Conservation (phyloP, 2,113 vertebrate species). For the Atlantisia rogersi region DNA sequence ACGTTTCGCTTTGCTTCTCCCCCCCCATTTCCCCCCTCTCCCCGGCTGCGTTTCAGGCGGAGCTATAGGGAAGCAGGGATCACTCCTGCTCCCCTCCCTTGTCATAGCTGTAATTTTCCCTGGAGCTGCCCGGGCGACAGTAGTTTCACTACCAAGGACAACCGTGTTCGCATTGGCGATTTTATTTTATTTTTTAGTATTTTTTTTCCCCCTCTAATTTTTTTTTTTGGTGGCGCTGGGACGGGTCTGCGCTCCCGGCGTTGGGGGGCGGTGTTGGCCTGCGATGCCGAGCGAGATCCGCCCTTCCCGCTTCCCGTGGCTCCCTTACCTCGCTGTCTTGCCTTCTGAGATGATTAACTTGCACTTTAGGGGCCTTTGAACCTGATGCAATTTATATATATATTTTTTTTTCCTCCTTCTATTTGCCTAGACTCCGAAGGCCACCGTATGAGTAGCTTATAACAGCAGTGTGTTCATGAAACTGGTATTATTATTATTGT, state of each 20-base stretch:
- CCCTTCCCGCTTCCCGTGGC: fast-evolving
- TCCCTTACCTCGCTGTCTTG: no score
- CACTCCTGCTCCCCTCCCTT: fast-evolving
- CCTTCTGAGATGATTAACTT: fast-evolving
- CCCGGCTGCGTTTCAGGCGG: background rate
- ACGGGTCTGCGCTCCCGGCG: slow-evolving; percentile 16
- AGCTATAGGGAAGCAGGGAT: background rate
- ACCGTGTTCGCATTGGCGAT: background rate
- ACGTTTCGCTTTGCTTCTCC: background rate
- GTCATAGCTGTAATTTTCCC: no score
- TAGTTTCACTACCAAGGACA: background rate
- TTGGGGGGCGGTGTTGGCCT: slow-evolving; percentile 68
- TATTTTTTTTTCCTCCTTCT: background rate
- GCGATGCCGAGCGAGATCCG: background rate
- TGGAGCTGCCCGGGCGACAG: background rate
- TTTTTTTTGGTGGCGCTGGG: background rate
- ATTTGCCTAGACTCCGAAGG: background rate
- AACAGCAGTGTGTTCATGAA: background rate
- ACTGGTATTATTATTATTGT: no score
- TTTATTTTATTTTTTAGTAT: background rate
- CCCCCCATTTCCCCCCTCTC: no score
- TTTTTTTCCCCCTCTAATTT: no score
- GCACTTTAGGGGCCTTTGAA: background rate
- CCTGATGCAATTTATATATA: background rate
- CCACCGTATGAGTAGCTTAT: background rate